Conservation (phyloP, 1,140 invertebrate genomes). For the Bombus haemorrhoidalis region DNA sequence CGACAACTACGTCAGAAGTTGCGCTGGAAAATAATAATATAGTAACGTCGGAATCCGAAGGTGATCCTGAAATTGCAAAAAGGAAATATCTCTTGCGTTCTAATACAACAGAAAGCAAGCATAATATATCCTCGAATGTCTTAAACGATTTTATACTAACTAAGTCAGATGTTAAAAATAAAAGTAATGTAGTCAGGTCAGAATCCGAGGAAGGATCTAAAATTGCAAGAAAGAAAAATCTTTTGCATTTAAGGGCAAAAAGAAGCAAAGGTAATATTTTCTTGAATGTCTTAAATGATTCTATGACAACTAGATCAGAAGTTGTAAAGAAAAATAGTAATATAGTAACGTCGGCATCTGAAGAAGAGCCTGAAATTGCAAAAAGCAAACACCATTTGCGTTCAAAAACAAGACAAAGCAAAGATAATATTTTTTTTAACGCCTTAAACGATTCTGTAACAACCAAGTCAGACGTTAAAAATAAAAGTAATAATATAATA, state of each 20-base stretch:
- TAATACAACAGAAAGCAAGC: neutral
- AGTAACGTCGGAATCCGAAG: constrained; percentile 41
- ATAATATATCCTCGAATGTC: constrained; percentile 28
- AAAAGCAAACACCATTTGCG: constrained; percentile 17
- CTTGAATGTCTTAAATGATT: too few species aligned
- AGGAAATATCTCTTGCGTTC: constrained; percentile 5
- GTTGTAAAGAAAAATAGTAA: neutral
- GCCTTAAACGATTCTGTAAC: neutral
- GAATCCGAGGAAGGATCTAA: too few species aligned
- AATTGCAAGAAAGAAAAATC: too few species aligned
- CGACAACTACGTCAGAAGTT: too few species aligned
- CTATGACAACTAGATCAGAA: too few species aligned
- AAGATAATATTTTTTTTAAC: constrained; percentile 34
- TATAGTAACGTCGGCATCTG: constrained; percentile 28
- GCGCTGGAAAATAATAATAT: neutral
- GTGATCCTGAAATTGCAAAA: neutral
- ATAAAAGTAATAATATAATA: too few species aligned
- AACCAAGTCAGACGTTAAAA: too few species aligned
- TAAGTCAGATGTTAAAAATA: too few species aligned
- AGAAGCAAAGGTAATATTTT: too few species aligned
- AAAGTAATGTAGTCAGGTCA: too few species aligned
- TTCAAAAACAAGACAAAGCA: neutral
- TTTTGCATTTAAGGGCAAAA: too few species aligned
- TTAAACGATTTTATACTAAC: neutral
- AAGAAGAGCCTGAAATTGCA: neutral